Evolutionary conservation across 2,113 vertebrate genomes (phyloP).

Genomic region (Theristicus caerulescens): DNA sequence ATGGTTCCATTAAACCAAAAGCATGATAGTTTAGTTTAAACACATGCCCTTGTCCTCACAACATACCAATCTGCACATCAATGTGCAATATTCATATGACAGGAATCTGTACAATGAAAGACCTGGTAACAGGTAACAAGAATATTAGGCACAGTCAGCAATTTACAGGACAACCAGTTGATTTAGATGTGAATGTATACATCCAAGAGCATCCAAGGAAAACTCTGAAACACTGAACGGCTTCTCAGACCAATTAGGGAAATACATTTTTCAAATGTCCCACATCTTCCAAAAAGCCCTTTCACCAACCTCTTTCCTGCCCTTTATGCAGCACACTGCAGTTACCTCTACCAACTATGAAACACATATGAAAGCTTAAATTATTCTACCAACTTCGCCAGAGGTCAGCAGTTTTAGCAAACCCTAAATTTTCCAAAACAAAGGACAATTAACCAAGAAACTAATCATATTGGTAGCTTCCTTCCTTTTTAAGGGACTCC

Average conservation of each 20-base stretch:
- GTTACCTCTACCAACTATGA: not conserved
- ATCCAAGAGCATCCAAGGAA: not conserved
- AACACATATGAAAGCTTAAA: not conserved
- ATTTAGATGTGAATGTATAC: not conserved
- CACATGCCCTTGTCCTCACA: not conserved
- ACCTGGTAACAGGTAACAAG: not conserved
- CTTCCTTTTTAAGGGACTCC: not conserved
- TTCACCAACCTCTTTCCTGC: not conserved
- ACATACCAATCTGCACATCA: not conserved
- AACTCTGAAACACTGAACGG: not conserved
- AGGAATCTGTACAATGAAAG: not conserved
- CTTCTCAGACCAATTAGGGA: not conserved
- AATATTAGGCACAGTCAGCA: not conserved
- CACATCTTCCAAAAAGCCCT: not conserved
- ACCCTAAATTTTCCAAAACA: not conserved
- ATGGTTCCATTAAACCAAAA: not conserved
- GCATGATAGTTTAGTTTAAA: not conserved
- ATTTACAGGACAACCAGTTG: not conserved
- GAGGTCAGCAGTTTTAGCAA: not conserved
- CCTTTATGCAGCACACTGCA: not conserved
- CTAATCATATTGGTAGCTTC: not conserved
- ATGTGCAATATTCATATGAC: not conserved
- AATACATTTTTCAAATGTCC: not conserved
- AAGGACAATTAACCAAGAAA: not conserved
- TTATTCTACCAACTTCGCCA: not conserved